Base-by-base conservation (phyloP, 2,113 vertebrate genomes). In the Ascaphus truei region DNA sequence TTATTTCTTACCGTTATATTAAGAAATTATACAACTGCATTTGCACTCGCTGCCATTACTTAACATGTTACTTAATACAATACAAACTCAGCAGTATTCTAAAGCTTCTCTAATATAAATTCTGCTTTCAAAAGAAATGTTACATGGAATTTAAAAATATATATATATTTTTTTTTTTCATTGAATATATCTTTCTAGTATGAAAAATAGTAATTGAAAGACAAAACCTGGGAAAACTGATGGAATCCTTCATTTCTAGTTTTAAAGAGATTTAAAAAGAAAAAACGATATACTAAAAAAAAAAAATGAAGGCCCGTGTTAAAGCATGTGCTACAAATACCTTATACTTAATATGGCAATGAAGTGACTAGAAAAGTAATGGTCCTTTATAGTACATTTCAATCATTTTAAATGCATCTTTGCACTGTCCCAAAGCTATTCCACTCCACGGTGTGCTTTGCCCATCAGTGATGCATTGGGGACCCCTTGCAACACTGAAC, bases 141-240 rank as follows among this genome's bases (percentile, higher is more conserved):
- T 48, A 58, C 41, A 68, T 33, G 9, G 30, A 27, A 27, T 47
- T 50, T 50, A 30, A 66, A 66, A 66, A 66, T n/a, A n/a, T n/a
- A 66, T 66, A 66, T 39, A 51, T 62, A 34, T 62, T 25, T 65
- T 39, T 51, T 43, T 43, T 66, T 31, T 10, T 66, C 63, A 43
- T 18, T 29, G 50, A 53, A 66, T 52, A 66, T 23, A 41, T 53
- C 50, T 55, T 55, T 66, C 50, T 52, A 10, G 36, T 66, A 66
- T 39, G 63, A 66, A 66, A 45, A 66, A 66, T 66, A 66, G 62
- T 64, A 20, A 23, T 66, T 27, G 12, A 43, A n/a, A 65, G 48
- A 65, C 50, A 41, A 29, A 51, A 22, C 29, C 36, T 10, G 48
- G 47, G 62, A 10, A 37, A 64, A 51, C 26, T 30, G 23, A 30